These are phyloP conservation scores for Cantharis rustica DNA, from an alignment of 2,888 invertebrate genomes.

Conservation along the genomic window DNA sequence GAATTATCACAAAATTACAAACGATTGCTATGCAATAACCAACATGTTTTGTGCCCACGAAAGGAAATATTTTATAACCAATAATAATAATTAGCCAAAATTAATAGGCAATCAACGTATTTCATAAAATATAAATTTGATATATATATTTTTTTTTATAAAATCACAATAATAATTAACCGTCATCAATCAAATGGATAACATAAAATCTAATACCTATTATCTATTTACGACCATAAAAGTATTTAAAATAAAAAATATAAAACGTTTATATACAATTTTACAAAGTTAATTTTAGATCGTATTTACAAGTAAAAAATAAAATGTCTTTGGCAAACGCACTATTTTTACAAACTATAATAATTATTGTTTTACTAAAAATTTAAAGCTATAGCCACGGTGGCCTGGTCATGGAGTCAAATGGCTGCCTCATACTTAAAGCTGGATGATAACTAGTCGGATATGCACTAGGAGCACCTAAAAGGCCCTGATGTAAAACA, in stretches of 20 bases:
- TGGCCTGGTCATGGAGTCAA: constrained; percentile 70
- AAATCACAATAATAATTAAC: background rate
- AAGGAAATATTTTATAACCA: background rate
- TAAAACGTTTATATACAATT: constrained; percentile 33
- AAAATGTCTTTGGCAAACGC: constrained; percentile 48
- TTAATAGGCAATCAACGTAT: background rate
- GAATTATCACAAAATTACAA: background rate
- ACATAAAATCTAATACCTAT: background rate
- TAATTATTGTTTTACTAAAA: constrained; percentile 21
- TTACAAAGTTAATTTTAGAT: constrained; percentile 6
- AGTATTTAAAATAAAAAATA: constrained; percentile 16
- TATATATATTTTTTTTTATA: background rate
- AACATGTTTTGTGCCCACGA: background rate
- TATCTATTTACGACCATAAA: background rate
- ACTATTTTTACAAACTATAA: constrained; percentile 27
- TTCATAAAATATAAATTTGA: background rate
- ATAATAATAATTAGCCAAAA: background rate
- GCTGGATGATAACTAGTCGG: constrained; percentile 68
- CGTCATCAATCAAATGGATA: background rate
- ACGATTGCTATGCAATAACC: background rate
- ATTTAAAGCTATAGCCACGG: constrained; percentile 65
- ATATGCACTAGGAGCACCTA: constrained; percentile 60
- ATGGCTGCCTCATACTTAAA: constrained; percentile 73
- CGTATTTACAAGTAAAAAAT: constrained; percentile 21
- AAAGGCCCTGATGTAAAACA: constrained; percentile 57